These are phyloP conservation scores for Microtus oregoni DNA, from an alignment of 2,113 vertebrate genomes.

Conservation along the genomic window DNA sequence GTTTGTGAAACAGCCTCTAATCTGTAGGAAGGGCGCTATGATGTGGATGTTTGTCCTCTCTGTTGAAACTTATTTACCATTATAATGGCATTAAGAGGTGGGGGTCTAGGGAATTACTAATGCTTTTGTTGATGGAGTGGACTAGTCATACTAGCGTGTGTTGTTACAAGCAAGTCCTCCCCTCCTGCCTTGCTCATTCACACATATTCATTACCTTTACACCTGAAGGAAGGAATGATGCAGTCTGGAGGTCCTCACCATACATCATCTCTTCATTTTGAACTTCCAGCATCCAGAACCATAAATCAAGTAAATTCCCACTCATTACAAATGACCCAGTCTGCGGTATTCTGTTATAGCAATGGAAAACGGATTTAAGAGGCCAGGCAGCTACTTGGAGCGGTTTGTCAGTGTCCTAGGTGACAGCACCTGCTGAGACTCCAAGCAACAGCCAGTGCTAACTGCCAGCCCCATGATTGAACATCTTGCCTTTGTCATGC, in stretches of 20 bases:
- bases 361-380: neutral
- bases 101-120: neutral
- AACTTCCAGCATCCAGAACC: neutral
- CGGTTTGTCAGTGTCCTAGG: constrained; percentile 34
- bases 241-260: neutral
- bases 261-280: neutral
- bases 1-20: constrained; percentile 45
- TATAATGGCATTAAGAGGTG: neutral
- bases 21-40: neutral
- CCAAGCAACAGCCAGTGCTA: neutral
- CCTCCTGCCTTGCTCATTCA: neutral
- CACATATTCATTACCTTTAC: neutral
- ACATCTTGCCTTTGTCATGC: neutral
- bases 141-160: neutral
- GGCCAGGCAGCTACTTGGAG: constrained; percentile 37
- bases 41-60: neutral
- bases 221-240: neutral
- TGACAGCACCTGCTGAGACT: constrained; percentile 14
- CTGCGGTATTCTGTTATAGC: neutral
- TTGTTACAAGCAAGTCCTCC: neutral
- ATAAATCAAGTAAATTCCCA: neutral
- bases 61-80: neutral
- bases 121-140: neutral
- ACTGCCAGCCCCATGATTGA: neutral
- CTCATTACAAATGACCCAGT: neutral